A percentile compares a stretch with the other conserved stretches of the same genome.
These are phyloP conservation scores for Actinemys pallida DNA, from an alignment of 2,113 vertebrate genomes.

Conservation along the genomic window DNA sequence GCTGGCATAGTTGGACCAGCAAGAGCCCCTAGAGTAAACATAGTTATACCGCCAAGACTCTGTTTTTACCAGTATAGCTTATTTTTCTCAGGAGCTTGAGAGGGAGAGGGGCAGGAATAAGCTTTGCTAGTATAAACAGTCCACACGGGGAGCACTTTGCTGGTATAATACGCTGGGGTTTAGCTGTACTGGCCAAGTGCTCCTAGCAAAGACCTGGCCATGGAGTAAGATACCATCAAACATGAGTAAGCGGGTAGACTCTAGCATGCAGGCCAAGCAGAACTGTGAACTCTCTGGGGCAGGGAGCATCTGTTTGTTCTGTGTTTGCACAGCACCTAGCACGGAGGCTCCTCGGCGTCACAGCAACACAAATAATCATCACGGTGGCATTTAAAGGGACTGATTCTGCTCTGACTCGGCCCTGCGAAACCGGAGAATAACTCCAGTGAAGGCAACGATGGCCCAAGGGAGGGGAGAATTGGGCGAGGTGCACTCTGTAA, in stretches of 20 bases:
- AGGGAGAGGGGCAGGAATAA: not conserved
- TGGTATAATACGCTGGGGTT: not conserved
- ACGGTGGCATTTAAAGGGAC: not conserved
- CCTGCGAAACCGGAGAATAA: not conserved
- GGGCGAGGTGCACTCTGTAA: fast-evolving
- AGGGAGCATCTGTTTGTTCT: not conserved
- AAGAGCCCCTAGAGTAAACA: not conserved
- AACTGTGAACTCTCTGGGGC: not conserved
- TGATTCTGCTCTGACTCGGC: not conserved
- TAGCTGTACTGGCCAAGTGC: not conserved
- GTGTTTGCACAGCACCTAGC: not conserved
- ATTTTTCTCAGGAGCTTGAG: not conserved
- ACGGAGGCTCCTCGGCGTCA: not conserved
- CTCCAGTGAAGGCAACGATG: fast-evolving
- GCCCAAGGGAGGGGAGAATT: not conserved
- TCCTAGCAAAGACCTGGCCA: not conserved
- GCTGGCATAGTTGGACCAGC: not conserved
- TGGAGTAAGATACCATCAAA: not conserved
- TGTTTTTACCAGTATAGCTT: not conserved
- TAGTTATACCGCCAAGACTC: not conserved
- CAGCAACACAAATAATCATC: not conserved
- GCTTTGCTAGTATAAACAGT: too few relatives aligned
- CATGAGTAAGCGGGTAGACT: not conserved
- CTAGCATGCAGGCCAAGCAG: not conserved
- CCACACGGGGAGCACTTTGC: not conserved